A percentile compares a stretch with the other conserved stretches of the same genome.
These are phyloP conservation scores for Eledone cirrhosa DNA, from an alignment of 2,888 invertebrate species.

Conservation along the genomic window DNA sequence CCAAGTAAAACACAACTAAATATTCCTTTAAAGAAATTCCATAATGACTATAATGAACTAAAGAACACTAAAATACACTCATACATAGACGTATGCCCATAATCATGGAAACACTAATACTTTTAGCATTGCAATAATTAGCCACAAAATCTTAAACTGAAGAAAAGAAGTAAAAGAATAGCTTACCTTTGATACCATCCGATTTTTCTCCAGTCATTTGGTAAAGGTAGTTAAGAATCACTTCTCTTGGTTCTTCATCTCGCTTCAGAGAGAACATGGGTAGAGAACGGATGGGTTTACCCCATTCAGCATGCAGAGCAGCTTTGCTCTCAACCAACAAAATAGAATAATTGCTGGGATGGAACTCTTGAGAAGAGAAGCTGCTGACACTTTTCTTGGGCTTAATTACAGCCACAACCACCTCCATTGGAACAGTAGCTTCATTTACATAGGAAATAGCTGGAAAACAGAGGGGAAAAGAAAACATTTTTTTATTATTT, in stretches of 20 bases:
- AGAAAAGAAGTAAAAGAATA: not conserved
- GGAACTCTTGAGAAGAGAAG: not conserved
- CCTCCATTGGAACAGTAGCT: not conserved
- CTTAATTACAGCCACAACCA: conserved; percentile 18
- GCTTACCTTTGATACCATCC: conserved; percentile 23
- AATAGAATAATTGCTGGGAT: conserved; percentile 4
- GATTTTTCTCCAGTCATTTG: conserved; percentile 25
- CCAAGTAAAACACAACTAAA: no score
- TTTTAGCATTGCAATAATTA: no score
- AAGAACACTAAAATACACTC: no score
- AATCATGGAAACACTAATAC: no score
- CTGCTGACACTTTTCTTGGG: conserved; percentile 1
- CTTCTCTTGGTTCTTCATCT: conserved; percentile 6
- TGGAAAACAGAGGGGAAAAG: not conserved
- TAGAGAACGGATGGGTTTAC: not conserved
- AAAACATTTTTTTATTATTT: no score
- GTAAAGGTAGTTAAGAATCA: conserved; percentile 25
- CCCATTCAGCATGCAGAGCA: not conserved
- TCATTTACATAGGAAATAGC: not conserved
- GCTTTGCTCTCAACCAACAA: conserved; percentile 10
- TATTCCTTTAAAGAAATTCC: no score
- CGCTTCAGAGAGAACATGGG: conserved; percentile 9
- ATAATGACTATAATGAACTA: no score
- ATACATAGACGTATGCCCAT: no score
- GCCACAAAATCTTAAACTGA: no score